Base-by-base conservation (phyloP, 2,797 vertebrate species). In the Alauda arvensis region DNA sequence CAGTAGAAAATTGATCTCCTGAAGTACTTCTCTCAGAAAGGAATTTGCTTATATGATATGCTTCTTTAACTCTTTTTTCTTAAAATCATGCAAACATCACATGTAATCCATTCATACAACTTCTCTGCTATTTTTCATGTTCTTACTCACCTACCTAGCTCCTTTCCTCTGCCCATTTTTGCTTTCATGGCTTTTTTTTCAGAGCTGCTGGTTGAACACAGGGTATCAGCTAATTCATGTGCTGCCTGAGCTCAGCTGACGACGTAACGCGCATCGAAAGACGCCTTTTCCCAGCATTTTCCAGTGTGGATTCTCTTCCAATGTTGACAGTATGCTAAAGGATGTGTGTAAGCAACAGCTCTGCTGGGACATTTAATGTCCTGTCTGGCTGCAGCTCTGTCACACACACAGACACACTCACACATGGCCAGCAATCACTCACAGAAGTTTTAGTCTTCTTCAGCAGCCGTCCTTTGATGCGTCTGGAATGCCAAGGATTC, bases 361-460 rank as follows among this genome's bases (percentile, higher is more conserved):
- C 85, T 90, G 83, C 80, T 78, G 83, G 68, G 91, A 87, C 83
- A 61, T 78, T 74, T 87, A 85, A 90, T 87, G 85, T 83, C 75
- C 87, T 91, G 85, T 77, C 92, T 92, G 80, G 89, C 83, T 93
- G 78, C 75, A 74, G 71, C 90, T 79, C 25, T 91, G 87, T 85
- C 65, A 49, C 85, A 70, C 71, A 87, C 71, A 70, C 56, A 57
- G 56, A 21, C 61, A 74, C 70, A 43, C 69, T 53, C 61, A 55
- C 49, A 31, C 55, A 9, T 2, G 1, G 45, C 46, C 83, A 83
- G 77, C 85, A 77, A 45, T 93, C 78, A 63, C 62, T 94, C 90
- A 94, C 76, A 92, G 49, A 77, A 92, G 78, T 94, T 91, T 93
- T 90, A 92, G 91, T 93, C 92, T 92, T 94, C 85, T 91, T 91